A percentile compares a stretch with the other conserved stretches of the same genome.
These are phyloP conservation scores for Numenius phaeopus DNA, from an alignment of 2,797 vertebrate species.

Conservation along the genomic window DNA sequence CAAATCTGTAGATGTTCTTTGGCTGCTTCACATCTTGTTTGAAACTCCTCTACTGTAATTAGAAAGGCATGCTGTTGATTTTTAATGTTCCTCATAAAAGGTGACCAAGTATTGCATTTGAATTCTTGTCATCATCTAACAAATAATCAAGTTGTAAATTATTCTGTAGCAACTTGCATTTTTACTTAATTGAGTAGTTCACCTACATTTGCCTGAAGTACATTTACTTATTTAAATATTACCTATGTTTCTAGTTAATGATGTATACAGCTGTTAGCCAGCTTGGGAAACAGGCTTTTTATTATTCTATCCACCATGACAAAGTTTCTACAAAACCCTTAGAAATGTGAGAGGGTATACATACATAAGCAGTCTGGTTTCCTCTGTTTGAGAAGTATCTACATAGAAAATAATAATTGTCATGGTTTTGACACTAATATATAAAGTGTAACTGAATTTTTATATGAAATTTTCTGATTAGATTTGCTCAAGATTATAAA, in stretches of 20 bases:
- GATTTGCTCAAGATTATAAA: not conserved
- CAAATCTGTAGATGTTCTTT: not conserved
- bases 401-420: not conserved
- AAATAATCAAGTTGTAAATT: not conserved
- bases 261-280: not conserved
- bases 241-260: not conserved
- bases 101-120: not conserved
- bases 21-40: not conserved
- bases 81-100: not conserved
- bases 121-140: not conserved
- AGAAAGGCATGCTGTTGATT: not conserved
- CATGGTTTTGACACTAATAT: not conserved
- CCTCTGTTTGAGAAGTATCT: not conserved
- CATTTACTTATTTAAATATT: not conserved
- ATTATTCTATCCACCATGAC: not conserved
- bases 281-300: not conserved
- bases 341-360: not conserved
- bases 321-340: not conserved
- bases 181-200: not conserved
- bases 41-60: not conserved
- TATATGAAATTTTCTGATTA: not conserved
- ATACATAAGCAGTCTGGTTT: not conserved
- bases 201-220: not conserved
- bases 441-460: not conserved
- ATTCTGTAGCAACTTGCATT: not conserved